A percentile compares a stretch with the other conserved stretches of the same genome.
phyloP scores from a whole-genome alignment of 2,888 invertebrate genomes.

The Tanaodytes sp. region DNA sequence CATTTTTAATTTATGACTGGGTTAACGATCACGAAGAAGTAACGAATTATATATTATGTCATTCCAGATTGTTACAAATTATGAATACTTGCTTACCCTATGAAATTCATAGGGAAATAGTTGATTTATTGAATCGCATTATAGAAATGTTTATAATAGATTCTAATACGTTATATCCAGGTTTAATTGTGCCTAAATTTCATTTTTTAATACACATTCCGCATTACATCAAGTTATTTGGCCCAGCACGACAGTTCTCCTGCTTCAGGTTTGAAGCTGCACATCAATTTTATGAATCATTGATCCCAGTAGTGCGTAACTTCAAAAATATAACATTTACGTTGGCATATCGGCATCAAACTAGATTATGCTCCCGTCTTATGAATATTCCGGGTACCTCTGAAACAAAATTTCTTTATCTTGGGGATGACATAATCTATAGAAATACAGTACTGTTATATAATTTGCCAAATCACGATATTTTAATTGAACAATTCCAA shows the following conservation, averaged over 20 bases:
- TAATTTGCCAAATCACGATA: slow-evolving; percentile 12
- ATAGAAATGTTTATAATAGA: slow-evolving; percentile 1
- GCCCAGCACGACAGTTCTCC: slow-evolving; percentile 45
- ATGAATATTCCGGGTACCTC: slow-evolving; percentile 16
- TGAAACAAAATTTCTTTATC: slow-evolving; percentile 41
- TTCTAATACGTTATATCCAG: slow-evolving; percentile 3
- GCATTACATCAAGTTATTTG: slow-evolving; percentile 46
- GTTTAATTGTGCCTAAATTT: slow-evolving; percentile 44
- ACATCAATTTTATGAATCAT: slow-evolving; percentile 43
- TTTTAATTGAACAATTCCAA: slow-evolving; percentile 5
- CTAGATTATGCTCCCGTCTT: slow-evolving; percentile 34
- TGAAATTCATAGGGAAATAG: slow-evolving; percentile 19
- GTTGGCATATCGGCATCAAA: slow-evolving; percentile 34
- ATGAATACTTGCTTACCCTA: slow-evolving; percentile 15
- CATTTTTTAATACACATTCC: slow-evolving; percentile 53
- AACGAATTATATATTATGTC: slow-evolving; percentile 2
- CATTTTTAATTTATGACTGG: slow-evolving; percentile 11
- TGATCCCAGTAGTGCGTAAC: slow-evolving; percentile 50
- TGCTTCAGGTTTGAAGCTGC: slow-evolving; percentile 48
- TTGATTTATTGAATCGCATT: slow-evolving; percentile 2
- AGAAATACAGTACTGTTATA: slow-evolving; percentile 22
- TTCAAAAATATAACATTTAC: slow-evolving; percentile 44
- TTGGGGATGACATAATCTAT: slow-evolving; percentile 34
- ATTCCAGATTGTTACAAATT: slow-evolving; percentile 17
- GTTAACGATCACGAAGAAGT: neutral